Evolutionary conservation across 2,888 invertebrate genomes (phyloP).

Genomic region (Stegana nigrithorax): DNA sequence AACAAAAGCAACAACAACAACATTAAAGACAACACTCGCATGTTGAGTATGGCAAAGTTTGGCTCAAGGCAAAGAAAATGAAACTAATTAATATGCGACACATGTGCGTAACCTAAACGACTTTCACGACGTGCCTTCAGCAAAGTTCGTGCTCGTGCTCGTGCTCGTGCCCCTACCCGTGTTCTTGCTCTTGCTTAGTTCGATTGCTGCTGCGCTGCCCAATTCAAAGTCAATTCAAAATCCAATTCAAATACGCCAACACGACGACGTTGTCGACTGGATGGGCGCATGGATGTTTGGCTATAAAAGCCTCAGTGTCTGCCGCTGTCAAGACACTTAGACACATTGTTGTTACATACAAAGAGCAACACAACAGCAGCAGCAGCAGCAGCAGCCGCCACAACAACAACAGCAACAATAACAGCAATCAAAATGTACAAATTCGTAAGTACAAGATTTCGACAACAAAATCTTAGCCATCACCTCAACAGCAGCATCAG

Average conservation of each 20-base stretch:
- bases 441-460: slow-evolving; percentile 55
- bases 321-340: slow-evolving; percentile 40
- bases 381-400: slow-evolving; percentile 36
- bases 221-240: no score
- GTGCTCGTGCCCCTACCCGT: not conserved
- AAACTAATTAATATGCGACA: slow-evolving; percentile 44
- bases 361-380: slow-evolving; percentile 31
- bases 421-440: slow-evolving; percentile 59
- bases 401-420: slow-evolving; percentile 40
- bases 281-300: slow-evolving; percentile 39
- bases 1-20: not conserved
- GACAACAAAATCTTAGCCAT: not conserved
- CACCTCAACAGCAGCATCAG: no score
- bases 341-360: slow-evolving; percentile 40
- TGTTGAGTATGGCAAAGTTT: not conserved
- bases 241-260: no score
- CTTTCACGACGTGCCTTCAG: slow-evolving; percentile 45
- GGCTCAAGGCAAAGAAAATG: not conserved
- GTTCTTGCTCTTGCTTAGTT: slow-evolving; percentile 27
- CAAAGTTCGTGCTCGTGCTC: slow-evolving; percentile 17
- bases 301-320: not conserved
- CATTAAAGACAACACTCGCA: not conserved
- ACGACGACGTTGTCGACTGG: slow-evolving; percentile 46
- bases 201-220: no score
- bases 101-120: slow-evolving; percentile 40